These are phyloP conservation scores for Cerastoderma edule DNA, from an alignment of 2,888 invertebrate genomes.

Conservation along the genomic window DNA sequence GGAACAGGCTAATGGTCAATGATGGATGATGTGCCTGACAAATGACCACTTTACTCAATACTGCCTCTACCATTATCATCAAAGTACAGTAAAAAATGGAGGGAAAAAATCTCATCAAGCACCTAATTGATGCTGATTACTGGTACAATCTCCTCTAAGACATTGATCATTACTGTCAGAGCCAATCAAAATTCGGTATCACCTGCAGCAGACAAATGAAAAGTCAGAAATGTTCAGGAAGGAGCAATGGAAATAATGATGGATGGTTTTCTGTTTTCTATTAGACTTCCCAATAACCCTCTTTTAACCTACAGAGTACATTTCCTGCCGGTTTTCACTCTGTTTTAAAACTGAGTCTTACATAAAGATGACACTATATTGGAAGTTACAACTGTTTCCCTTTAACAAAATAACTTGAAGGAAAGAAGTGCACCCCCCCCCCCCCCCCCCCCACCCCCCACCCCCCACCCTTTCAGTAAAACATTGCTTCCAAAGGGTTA, in stretches of 20 bases:
- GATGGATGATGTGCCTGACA: conserved; percentile 20
- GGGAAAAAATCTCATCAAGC: conserved; percentile 27
- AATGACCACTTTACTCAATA: conserved; percentile 20
- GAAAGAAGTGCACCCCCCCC: no score
- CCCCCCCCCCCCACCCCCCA: no score
- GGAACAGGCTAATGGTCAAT: neutral
- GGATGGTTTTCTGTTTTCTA: conserved; percentile 9
- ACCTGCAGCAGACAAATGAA: conserved; percentile 25
- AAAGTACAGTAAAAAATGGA: conserved; percentile 24
- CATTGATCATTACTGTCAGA: conserved; percentile 39
- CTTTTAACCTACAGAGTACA: no score
- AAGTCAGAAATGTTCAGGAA: conserved; percentile 10
- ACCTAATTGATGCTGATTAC: conserved; percentile 29
- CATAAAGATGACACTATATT: no score
- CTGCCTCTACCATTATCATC: conserved; percentile 18
- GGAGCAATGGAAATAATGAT: conserved; percentile 17
- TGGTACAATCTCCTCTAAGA: conserved; percentile 22
- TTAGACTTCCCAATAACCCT: conserved; percentile 12
- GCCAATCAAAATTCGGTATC: conserved; percentile 37
- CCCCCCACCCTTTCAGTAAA: no score
- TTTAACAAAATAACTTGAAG: no score
- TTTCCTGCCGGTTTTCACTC: no score
- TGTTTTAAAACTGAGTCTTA: no score
- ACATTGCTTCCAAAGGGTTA: no score
- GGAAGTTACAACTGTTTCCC: no score